These are phyloP conservation scores for Takifugu flavidus DNA, from an alignment of 2,113 vertebrate genomes.

Conservation along the genomic window DNA sequence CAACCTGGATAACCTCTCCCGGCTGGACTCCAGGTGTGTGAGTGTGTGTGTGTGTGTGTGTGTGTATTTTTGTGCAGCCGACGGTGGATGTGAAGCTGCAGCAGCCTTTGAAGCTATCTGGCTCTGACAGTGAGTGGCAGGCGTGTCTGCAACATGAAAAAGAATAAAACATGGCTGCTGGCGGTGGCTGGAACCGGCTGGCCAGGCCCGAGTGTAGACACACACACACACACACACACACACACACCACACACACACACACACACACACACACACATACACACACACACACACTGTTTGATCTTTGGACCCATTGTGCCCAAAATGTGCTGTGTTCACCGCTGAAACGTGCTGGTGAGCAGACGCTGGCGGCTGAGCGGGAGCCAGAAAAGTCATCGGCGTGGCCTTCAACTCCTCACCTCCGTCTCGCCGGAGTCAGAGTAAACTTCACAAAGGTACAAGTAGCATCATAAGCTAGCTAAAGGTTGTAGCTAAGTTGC, in stretches of 20 bases:
- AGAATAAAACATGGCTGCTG: conserved; percentile 78
- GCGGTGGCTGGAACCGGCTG: conserved; percentile 57
- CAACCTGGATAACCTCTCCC: not conserved
- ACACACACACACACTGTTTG: conserved; percentile 37
- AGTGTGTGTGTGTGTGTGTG: conserved; percentile 2
- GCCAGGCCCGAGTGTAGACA: conserved; percentile 26
- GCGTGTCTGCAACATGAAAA: conserved; percentile 73
- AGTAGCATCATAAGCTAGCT: too few relatives aligned
- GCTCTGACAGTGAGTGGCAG: conserved; percentile 75
- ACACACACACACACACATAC: conserved; percentile 3
- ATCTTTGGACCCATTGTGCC: conserved; percentile 42
- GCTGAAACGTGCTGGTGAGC: conserved; percentile 24
- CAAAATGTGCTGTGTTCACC: conserved; percentile 43
- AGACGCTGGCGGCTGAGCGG: conserved; percentile 46
- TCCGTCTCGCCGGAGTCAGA: conserved; percentile 19
- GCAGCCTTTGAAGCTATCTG: conserved; percentile 67
- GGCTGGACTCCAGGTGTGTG: not conserved
- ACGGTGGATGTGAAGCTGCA: conserved; percentile 25
- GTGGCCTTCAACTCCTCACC: conserved; percentile 60
- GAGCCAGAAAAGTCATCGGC: conserved; percentile 47
- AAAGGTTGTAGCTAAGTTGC: too few relatives aligned
- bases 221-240: conserved; percentile 15
- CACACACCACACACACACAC: conserved; percentile 21
- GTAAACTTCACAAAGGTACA: conserved; percentile 11
- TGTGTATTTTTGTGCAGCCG: not conserved